phyloP scores from a whole-genome alignment of 2,113 vertebrate species.

The Proteles cristata region DNA sequence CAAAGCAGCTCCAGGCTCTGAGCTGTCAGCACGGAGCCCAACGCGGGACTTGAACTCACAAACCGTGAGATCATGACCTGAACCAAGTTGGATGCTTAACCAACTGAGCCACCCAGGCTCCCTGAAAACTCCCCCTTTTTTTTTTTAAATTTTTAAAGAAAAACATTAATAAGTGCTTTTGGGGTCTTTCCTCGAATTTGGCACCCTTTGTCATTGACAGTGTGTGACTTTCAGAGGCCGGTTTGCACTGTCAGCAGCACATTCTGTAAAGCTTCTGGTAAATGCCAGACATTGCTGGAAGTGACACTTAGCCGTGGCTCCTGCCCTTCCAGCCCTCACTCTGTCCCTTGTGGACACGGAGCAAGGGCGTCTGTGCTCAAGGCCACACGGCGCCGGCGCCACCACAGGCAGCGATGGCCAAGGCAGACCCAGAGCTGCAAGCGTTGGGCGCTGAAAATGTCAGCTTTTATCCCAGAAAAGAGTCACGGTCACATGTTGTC shows the following conservation, averaged over 20 bases:
- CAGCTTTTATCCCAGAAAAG: not conserved
- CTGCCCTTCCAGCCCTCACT: not conserved
- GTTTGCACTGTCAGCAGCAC: not conserved
- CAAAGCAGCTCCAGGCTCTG: no score
- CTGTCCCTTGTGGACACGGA: no score
- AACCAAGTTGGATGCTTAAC: no score
- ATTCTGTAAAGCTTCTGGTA: not conserved
- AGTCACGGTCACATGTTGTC: conserved; percentile 39
- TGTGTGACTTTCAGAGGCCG: not conserved
- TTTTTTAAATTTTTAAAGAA: not conserved
- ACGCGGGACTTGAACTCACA: no score
- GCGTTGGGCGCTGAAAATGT: not conserved
- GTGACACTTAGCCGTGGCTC: not conserved
- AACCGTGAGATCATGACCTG: no score
- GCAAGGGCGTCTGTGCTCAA: not conserved
- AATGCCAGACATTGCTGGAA: not conserved
- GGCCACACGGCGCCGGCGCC: rapidly evolving
- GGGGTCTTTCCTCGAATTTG: not conserved
- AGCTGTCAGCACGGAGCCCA: no score
- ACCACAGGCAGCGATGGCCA: rapidly evolving
- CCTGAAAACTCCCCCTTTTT: no score
- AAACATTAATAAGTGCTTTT: not conserved
- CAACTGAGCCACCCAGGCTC: no score
- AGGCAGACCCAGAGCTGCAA: no score
- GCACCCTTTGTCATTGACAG: not conserved